Conservation (phyloP, 2,888 invertebrate genomes). For the Alsophila aescularia region DNA sequence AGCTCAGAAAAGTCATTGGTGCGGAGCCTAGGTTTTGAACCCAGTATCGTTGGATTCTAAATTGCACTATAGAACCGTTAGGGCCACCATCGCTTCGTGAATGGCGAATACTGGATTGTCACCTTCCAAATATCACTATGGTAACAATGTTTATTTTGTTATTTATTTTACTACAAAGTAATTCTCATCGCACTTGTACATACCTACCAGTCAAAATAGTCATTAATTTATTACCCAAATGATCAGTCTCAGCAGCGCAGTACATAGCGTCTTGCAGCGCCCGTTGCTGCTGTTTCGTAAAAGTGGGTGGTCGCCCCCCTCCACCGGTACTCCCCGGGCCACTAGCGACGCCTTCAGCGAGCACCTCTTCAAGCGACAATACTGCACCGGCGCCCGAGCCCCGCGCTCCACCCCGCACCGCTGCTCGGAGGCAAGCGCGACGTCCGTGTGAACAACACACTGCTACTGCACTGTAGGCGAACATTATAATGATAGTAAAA, state of each 20-base stretch:
- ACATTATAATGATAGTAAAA: background rate
- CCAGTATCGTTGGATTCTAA: no score
- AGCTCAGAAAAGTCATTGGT: no score
- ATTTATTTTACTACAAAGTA: no score
- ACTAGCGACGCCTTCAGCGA: slow-evolving; percentile 90
- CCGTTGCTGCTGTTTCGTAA: slow-evolving; percentile 93
- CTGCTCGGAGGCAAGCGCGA: slow-evolving; percentile 89
- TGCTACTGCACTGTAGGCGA: slow-evolving; percentile 88
- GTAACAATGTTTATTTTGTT: no score
- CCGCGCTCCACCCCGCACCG: slow-evolving; percentile 84
- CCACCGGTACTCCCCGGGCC: slow-evolving; percentile 68
- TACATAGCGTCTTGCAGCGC: slow-evolving; percentile 97
- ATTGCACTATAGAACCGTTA: no score
- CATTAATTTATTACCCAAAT: slow-evolving; percentile 86
- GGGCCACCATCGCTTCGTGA: no score
- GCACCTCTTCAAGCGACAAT: slow-evolving; percentile 93
- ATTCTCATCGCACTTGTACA: no score
- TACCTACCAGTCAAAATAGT: no score
- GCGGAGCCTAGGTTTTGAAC: no score
- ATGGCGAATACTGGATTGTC: no score
- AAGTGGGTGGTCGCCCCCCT: slow-evolving; percentile 64
- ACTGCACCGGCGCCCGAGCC: slow-evolving; percentile 87
- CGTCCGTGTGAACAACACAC: slow-evolving; percentile 96
- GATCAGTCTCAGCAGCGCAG: slow-evolving; percentile 95
- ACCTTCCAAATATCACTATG: no score